Conservation (phyloP, 2,888 invertebrate species). For the Acrobasis consociella region DNA sequence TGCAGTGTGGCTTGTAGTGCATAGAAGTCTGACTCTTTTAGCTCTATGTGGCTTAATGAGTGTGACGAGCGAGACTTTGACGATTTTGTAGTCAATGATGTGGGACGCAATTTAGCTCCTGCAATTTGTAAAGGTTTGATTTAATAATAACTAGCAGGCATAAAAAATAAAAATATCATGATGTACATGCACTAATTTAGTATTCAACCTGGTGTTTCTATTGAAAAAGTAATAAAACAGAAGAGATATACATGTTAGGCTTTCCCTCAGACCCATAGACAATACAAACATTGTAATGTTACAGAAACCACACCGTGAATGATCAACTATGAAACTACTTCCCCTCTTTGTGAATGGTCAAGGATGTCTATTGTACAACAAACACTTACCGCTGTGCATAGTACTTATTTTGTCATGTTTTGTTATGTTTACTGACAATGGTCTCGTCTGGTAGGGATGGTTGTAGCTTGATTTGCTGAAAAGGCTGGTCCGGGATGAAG, state of each 20-base stretch:
- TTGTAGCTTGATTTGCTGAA: constrained; percentile 73
- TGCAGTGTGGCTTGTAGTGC: constrained; percentile 91
- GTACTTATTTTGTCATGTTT: constrained; percentile 73
- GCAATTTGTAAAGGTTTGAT: constrained; percentile 28
- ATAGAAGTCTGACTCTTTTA: constrained; percentile 89
- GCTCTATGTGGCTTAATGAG: constrained; percentile 71
- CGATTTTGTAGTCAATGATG: constrained; percentile 68
- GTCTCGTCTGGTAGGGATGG: constrained; percentile 77
- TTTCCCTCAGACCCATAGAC: constrained; percentile 22
- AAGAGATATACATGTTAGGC: not conserved
- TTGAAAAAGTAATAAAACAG: not conserved
- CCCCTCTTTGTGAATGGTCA: constrained; percentile 22
- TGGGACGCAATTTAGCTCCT: constrained; percentile 72
- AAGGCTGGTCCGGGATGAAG: constrained; percentile 67
- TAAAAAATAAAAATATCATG: not conserved
- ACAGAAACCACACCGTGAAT: constrained; percentile 23
- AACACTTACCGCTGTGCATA: constrained; percentile 68
- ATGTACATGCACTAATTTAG: too few relatives aligned
- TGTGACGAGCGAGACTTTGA: constrained; percentile 76
- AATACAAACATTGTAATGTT: constrained; percentile 15
- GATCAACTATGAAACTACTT: constrained; percentile 25
- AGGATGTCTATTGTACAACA: constrained; percentile 1
- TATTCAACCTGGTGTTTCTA: not conserved
- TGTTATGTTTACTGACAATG: constrained; percentile 73
- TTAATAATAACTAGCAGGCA: not conserved